phyloP scores from a whole-genome alignment of 2,888 invertebrate species.

The Pterobdella sp. region DNA sequence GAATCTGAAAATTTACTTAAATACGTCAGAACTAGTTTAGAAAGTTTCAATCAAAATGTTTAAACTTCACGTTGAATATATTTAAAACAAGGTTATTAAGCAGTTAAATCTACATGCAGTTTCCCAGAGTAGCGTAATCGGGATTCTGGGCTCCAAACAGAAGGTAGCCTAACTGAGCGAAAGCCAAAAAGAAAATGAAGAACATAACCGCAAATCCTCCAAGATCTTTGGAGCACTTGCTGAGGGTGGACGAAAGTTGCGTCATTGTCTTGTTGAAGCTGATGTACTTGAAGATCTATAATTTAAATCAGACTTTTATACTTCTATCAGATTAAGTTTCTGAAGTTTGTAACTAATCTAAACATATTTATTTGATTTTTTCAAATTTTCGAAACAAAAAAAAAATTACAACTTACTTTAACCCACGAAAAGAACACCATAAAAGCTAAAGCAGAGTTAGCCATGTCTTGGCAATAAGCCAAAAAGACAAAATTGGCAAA shows the following conservation, averaged over 20 bases:
- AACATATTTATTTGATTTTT: neutral
- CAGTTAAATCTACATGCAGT: constrained; percentile 35
- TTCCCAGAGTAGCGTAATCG: constrained; percentile 56
- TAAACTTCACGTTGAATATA: no score
- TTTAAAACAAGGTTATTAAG: neutral
- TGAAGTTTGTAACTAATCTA: no score
- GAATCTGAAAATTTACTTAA: constrained; percentile 50
- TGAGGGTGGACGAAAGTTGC: constrained; percentile 64
- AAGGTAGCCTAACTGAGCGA: constrained; percentile 66
- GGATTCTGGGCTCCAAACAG: constrained; percentile 65
- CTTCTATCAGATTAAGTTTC: no score
- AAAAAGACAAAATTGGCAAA: constrained; percentile 61
- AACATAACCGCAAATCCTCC: constrained; percentile 69
- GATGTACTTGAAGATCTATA: constrained; percentile 65
- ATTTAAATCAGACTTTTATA: neutral
- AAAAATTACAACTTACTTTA: constrained; percentile 52
- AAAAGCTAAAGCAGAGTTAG: constrained; percentile 59
- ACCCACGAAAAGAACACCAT: constrained; percentile 65
- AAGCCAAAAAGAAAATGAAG: constrained; percentile 68
- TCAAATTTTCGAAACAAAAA: neutral
- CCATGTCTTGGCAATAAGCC: constrained; percentile 53
- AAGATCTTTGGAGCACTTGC: constrained; percentile 64
- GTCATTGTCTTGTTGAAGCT: constrained; percentile 69
- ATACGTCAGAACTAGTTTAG: neutral
- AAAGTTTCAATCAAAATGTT: neutral